Evolutionary conservation across 2,113 vertebrate genomes (phyloP), one percentile per base, ranked within the genome.

Genomic region (Hymenochirus boettgeri): DNA sequence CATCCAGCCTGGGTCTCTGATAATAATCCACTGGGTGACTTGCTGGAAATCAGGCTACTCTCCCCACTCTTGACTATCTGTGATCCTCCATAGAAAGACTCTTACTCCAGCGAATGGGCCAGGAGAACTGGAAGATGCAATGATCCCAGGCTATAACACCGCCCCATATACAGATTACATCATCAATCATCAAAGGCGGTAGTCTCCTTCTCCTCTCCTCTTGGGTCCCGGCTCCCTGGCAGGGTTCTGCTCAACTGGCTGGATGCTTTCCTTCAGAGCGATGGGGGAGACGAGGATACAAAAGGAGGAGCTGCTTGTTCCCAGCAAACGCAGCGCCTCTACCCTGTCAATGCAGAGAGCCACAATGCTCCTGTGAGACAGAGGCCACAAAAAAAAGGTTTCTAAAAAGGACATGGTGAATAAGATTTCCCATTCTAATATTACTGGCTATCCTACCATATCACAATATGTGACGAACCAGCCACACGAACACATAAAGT

Each of bases 101-200:
- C n/a, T 50, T 50, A 29, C 46, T 62, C 27, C 4, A 18, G 10
- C 45, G 15, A 23, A 24, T 51, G 47, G 19, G 21, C 10, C 26
- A 24, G 37, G 7, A n/a, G 17, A 10, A 4, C 42, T 45, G 42
- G 42, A 45, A 21, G 46, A 48, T 45, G 57, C 7, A 18, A 59
- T 45, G 37, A 59, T 17, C 15, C 19, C 21, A 27, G 17, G 45
- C 31, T 18, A 2, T n/a, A 31, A 33, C 61, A 63, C 61, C 61
- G 51, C 33, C 61, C 60, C 58, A n/a, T 18, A 4, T 13, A 13
- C 61, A 7, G 50, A 63, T 63, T 63, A 63, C 61, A 63, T 63
- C 61, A 63, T 26, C 61, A 54, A 11, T 37, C 29, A 53, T 29
- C 2, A 1, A 26, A 13, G 1, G 21, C 2, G 1, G n/a, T 3